phyloP scores from a whole-genome alignment of 2,888 invertebrate species.

The Callosobruchus maculatus region DNA sequence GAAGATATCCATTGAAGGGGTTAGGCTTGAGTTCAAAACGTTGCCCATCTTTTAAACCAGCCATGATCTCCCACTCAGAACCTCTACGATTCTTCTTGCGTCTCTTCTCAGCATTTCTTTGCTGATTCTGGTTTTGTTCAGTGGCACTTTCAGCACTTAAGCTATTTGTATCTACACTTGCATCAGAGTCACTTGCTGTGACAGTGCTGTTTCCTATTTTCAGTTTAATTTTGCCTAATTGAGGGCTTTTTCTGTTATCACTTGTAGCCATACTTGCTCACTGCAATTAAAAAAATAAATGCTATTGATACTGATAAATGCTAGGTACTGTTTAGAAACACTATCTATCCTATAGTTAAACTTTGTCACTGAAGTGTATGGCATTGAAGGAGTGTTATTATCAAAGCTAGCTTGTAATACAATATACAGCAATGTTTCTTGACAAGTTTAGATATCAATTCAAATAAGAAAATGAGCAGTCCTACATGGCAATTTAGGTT shows the following conservation, averaged over 20 bases:
- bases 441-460: neutral
- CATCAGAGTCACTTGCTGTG: slow-evolving; percentile 48
- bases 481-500: slow-evolving; percentile 10
- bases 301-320: neutral
- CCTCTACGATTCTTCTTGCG: slow-evolving; percentile 53
- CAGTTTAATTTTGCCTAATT: slow-evolving; percentile 35
- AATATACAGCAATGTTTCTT: neutral
- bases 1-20: slow-evolving; percentile 68
- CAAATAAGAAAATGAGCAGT: neutral
- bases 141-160: slow-evolving; percentile 52
- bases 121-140: slow-evolving; percentile 39
- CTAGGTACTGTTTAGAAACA: neutral
- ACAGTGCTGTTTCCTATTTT: slow-evolving; percentile 33
- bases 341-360: neutral
- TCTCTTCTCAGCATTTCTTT: slow-evolving; percentile 33
- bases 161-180: slow-evolving; percentile 53
- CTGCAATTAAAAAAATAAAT: neutral
- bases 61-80: slow-evolving; percentile 78
- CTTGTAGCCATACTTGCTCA: slow-evolving; percentile 17
- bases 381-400: neutral
- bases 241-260: slow-evolving; percentile 36
- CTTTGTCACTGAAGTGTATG: neutral
- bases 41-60: slow-evolving; percentile 76
- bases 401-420: neutral
- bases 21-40: slow-evolving; percentile 66